A percentile compares a stretch with the other conserved stretches of the same genome.
These are phyloP conservation scores for Gracilinanus agilis DNA, from an alignment of 2,113 vertebrate genomes.

Conservation along the genomic window DNA sequence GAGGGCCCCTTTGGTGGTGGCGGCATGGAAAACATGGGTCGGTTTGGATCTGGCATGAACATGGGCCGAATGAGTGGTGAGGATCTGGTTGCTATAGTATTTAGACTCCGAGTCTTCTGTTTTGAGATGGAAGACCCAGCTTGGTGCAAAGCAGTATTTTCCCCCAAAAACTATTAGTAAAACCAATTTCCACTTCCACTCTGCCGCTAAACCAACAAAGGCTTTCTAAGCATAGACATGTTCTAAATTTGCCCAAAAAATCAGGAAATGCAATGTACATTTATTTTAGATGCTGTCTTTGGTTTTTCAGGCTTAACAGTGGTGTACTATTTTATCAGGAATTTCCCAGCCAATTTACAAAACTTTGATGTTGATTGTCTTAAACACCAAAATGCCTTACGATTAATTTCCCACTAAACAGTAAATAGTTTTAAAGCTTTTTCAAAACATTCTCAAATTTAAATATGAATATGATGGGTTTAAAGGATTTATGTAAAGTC, in stretches of 20 bases:
- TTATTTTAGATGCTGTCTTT: conserved; percentile 16
- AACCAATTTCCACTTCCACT: background rate
- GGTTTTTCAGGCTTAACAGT: background rate
- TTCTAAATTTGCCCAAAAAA: conserved; percentile 9
- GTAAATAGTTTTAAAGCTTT: background rate
- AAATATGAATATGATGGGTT: background rate
- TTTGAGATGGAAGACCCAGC: background rate
- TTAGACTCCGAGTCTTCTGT: background rate
- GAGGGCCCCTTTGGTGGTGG: conserved; percentile 92
- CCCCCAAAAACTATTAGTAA: conserved; percentile 9
- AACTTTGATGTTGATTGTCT: background rate
- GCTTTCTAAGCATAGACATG: background rate
- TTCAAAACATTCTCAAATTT: background rate
- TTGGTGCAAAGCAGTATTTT: background rate
- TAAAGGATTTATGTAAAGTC: background rate
- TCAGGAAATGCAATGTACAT: background rate
- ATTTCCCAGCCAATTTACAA: background rate
- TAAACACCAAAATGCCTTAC: background rate
- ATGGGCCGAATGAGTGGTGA: conserved; percentile 95
- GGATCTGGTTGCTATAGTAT: conserved; percentile 34
- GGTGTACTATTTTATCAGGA: background rate
- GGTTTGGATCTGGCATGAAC: conserved; percentile 95
- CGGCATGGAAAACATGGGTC: conserved; percentile 92
- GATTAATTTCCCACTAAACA: background rate
- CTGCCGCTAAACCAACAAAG: conserved; percentile 10